Evolutionary conservation across 2,113 vertebrate species (phyloP).

Genomic region (Corythaixoides concolor): DNA sequence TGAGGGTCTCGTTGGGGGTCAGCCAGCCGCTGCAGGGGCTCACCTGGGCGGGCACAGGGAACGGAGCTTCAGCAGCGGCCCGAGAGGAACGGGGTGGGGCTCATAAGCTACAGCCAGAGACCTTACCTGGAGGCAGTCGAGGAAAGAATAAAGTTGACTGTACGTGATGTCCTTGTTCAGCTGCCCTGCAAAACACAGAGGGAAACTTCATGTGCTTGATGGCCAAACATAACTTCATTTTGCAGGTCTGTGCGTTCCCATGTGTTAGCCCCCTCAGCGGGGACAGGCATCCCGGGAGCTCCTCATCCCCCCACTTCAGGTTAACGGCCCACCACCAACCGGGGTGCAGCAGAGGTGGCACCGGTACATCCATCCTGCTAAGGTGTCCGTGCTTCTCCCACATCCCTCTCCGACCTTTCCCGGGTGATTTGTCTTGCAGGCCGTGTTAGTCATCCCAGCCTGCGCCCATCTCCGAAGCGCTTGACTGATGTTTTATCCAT

Average conservation of each 20-base stretch:
- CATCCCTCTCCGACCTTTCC: background rate
- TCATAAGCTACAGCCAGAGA: background rate
- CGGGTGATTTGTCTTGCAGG: fast-evolving
- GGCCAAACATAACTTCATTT: background rate
- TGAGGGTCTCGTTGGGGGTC: conserved; percentile 75
- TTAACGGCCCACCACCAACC: background rate
- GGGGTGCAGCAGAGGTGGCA: background rate
- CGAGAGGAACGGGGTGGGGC: fast-evolving
- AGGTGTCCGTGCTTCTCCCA: fast-evolving
- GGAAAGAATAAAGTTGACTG: conserved; percentile 73
- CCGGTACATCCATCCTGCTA: background rate
- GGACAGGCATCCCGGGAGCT: background rate
- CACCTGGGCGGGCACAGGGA: conserved; percentile 37
- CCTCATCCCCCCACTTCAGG: too few species aligned
- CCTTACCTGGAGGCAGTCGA: conserved; percentile 77
- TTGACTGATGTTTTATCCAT: background rate
- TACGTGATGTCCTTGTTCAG: conserved; percentile 78
- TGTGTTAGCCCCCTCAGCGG: background rate
- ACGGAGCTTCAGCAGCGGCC: background rate
- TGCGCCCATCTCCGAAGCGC: background rate
- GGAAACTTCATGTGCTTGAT: background rate
- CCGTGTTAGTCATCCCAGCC: background rate
- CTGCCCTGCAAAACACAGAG: conserved; percentile 69
- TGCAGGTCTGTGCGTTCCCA: background rate
- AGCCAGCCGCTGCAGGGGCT: conserved; percentile 77